Conservation (phyloP, 2,888 invertebrate genomes). For the Drosophila antonietae region DNA sequence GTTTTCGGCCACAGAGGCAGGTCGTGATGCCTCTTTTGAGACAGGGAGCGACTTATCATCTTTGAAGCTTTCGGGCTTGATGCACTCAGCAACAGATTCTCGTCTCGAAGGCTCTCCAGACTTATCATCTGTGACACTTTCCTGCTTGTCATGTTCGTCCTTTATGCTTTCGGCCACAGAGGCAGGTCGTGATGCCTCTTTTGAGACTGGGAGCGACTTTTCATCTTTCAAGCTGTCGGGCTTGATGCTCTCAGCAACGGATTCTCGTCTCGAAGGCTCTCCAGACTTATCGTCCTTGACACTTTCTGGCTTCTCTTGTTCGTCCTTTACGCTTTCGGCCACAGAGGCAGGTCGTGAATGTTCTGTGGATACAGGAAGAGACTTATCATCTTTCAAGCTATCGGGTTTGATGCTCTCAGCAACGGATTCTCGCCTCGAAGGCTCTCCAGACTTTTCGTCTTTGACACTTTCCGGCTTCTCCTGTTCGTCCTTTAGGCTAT, state of each 20-base stretch:
- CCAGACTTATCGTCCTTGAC: conserved; percentile 12
- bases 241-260: conserved; percentile 5
- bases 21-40: conserved; percentile 9
- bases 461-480: conserved; percentile 29
- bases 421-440: conserved; percentile 25
- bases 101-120: conserved; percentile 15
- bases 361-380: conserved; percentile 12
- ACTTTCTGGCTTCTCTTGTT: conserved; percentile 15
- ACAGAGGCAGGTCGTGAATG: conserved; percentile 9
- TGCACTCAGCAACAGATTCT: conserved; percentile 14
- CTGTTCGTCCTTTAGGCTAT: conserved; percentile 9
- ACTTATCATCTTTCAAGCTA: conserved; percentile 7
- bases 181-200: conserved; percentile 14
- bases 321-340: conserved; percentile 15
- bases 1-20: conserved; percentile 32
- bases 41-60: conserved; percentile 12
- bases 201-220: neutral
- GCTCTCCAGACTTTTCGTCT: conserved; percentile 9
- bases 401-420: conserved; percentile 1
- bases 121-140: conserved; percentile 12
- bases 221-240: conserved; percentile 12
- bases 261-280: conserved; percentile 23
- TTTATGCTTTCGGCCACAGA: conserved; percentile 32
- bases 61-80: conserved; percentile 8
- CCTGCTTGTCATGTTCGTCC: neutral